Percentiles rank a stretch among this genome's conserved stretches.
These are phyloP conservation scores for Alectura lathami DNA, from an alignment of 2,113 vertebrate species.

Conservation along the genomic window DNA sequence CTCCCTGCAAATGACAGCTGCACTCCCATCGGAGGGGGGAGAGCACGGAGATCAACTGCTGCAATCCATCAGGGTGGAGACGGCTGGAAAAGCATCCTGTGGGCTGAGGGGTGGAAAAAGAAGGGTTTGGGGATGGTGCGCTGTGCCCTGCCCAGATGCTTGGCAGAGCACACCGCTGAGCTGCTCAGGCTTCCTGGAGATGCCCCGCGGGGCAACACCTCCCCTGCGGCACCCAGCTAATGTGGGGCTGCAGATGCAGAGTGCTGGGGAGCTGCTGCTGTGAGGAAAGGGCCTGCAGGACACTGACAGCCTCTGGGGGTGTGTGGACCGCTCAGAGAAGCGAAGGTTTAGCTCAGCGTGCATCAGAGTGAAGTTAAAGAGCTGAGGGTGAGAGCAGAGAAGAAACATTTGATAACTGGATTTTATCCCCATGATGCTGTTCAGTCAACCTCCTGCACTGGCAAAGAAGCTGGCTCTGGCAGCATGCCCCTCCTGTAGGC, in stretches of 20 bases:
- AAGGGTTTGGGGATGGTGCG: neutral
- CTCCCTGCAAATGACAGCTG: neutral
- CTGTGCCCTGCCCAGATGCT: neutral
- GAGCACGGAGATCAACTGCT: neutral
- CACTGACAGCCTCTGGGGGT: neutral
- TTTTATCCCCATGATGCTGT: neutral
- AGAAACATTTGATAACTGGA: neutral
- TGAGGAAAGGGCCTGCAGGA: neutral
- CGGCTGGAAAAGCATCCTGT: rapidly evolving
- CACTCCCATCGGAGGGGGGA: neutral
- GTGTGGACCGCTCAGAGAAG: neutral
- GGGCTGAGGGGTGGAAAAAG: neutral
- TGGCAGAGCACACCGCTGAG: neutral
- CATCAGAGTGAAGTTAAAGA: neutral
- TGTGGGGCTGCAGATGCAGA: neutral
- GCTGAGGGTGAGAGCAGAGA: neutral
- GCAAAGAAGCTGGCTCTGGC: neutral
- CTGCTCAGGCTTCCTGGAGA: neutral
- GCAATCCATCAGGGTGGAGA: neutral
- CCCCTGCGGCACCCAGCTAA: neutral
- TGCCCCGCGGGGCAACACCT: neutral
- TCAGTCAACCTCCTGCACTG: neutral
- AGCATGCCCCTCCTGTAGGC: neutral
- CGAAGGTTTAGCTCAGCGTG: neutral
- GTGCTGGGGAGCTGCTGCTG: neutral